phyloP scores from a whole-genome alignment of 2,113 vertebrate species.

The Lucifuga dentata region DNA sequence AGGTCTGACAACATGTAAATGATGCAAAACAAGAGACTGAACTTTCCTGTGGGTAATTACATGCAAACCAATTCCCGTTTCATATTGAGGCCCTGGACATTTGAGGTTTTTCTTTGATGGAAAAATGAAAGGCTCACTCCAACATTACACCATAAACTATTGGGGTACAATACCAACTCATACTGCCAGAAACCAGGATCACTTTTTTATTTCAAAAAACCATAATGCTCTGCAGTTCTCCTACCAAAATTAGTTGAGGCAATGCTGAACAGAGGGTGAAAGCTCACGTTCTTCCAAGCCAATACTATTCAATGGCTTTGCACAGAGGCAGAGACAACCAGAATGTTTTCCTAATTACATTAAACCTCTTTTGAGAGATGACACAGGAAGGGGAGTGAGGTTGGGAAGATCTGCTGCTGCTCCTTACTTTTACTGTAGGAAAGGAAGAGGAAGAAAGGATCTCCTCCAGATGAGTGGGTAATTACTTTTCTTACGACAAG shows the following conservation, averaged over 20 bases:
- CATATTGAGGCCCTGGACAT: constrained; percentile 40
- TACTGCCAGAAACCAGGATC: constrained; percentile 57
- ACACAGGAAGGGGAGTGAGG: constrained; percentile 33
- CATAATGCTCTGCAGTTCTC: constrained; percentile 48
- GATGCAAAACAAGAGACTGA: constrained; percentile 47
- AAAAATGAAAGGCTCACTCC: constrained; percentile 59
- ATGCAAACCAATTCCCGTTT: constrained; percentile 63
- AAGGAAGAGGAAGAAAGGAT: constrained; percentile 24
- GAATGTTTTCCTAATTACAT: constrained; percentile 68
- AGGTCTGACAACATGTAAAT: constrained; percentile 53
- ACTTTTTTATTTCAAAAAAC: constrained; percentile 54
- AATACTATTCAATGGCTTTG: constrained; percentile 42
- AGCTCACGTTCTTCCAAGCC: constrained; percentile 50
- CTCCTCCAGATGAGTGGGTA: constrained; percentile 25
- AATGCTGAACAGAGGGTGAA: constrained; percentile 43
- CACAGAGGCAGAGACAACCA: constrained; percentile 51
- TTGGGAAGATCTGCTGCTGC: background rate
- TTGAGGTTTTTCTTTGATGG: constrained; percentile 60
- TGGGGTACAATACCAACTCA: constrained; percentile 35
- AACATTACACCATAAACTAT: constrained; percentile 45
- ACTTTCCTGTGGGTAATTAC: constrained; percentile 63
- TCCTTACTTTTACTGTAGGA: constrained; percentile 3
- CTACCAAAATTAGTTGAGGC: constrained; percentile 43
- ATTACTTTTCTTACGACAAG: constrained; percentile 13
- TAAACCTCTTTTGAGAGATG: constrained; percentile 47